These are phyloP conservation scores for Rafetus swinhoei DNA, from an alignment of 2,113 vertebrate species.

Conservation along the genomic window DNA sequence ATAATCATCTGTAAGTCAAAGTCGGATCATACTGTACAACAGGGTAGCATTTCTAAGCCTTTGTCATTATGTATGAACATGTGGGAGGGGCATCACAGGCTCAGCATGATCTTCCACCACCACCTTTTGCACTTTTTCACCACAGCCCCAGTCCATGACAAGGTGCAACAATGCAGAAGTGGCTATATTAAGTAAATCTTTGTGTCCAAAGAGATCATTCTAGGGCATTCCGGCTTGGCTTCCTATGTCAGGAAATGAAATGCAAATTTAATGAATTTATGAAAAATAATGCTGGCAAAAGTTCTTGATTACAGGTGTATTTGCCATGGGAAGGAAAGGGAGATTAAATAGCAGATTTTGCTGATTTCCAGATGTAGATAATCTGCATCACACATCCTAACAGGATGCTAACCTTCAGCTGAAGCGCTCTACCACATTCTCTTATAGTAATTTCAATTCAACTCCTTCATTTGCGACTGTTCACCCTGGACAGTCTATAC, in stretches of 20 bases:
- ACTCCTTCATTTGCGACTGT: neutral
- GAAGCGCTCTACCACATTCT: neutral
- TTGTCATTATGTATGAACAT: neutral
- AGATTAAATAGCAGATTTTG: neutral
- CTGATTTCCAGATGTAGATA: neutral
- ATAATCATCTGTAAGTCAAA: neutral
- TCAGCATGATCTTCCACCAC: conserved; percentile 34
- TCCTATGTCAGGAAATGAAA: neutral
- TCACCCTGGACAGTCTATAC: neutral
- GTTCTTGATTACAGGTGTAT: neutral
- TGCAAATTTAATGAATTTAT: neutral
- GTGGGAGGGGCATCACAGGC: neutral
- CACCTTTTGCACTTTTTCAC: neutral
- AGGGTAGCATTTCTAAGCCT: neutral
- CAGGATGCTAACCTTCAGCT: neutral
- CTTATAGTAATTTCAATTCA: neutral
- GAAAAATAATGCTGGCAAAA: neutral
- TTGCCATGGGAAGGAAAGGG: conserved; percentile 22
- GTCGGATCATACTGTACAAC: neutral
- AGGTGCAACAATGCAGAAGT: neutral
- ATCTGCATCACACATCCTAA: neutral
- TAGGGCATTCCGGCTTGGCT: neutral
- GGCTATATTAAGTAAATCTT: neutral
- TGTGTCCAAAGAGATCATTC: neutral
- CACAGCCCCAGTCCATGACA: neutral